Evolutionary conservation across 2,888 invertebrate species (phyloP).

Genomic region (Cyaniris semiargus): DNA sequence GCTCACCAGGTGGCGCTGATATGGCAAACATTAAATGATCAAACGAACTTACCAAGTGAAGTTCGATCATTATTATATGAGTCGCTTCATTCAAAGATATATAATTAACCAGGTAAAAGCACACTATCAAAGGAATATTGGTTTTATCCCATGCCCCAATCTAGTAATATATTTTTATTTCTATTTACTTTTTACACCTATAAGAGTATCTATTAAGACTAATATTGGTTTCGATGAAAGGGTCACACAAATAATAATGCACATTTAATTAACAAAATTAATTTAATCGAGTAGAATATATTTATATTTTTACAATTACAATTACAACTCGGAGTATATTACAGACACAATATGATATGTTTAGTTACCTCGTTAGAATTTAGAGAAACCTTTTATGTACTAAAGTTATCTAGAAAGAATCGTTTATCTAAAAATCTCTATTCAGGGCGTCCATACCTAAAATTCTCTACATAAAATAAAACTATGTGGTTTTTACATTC

Average conservation of each 20-base stretch:
- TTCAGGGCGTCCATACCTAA: background rate
- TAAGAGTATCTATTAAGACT: too few relatives aligned
- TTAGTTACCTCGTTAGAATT: conserved; percentile 12
- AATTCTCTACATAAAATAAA: background rate
- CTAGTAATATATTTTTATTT: too few relatives aligned
- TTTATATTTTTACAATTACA: conserved; percentile 30
- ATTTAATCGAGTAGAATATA: conserved; percentile 17
- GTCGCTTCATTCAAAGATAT: too few relatives aligned
- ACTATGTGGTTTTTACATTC: background rate
- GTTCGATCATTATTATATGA: too few relatives aligned
- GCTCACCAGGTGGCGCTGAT: background rate
- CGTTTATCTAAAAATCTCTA: conserved; percentile 8
- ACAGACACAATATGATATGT: conserved; percentile 15
- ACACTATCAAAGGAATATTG: too few relatives aligned
- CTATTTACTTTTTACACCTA: too few relatives aligned
- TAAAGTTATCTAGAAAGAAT: background rate
- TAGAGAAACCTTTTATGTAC: background rate
- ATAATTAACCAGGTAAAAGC: too few relatives aligned
- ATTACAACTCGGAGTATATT: conserved; percentile 7
- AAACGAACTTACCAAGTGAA: too few relatives aligned
- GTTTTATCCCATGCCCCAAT: too few relatives aligned
- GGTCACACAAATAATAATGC: background rate
- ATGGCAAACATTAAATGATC: too few relatives aligned
- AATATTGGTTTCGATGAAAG: background rate
- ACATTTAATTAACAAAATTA: conserved; percentile 16